phyloP scores from a whole-genome alignment of 2,797 vertebrate species.

The Artibeus lituratus region DNA sequence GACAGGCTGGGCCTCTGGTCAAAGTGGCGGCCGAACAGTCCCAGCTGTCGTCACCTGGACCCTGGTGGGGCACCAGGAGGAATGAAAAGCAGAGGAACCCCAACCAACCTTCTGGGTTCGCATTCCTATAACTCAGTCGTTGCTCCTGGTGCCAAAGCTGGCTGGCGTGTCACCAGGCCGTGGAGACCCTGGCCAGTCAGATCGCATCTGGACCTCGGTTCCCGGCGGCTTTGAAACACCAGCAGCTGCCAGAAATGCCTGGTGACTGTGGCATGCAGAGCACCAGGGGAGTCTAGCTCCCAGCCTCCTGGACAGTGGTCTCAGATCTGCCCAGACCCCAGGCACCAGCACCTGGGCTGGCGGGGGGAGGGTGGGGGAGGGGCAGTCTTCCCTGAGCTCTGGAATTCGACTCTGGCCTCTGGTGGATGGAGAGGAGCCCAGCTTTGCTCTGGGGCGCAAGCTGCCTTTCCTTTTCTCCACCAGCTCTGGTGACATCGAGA shows the following conservation, averaged over 20 bases:
- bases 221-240: constrained; percentile 50
- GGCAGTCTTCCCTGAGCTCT: not conserved
- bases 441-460: not conserved
- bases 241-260: not conserved
- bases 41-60: not conserved
- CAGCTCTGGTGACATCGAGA: not conserved
- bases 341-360: accelerated
- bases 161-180: constrained; percentile 41
- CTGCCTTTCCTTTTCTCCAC: not conserved
- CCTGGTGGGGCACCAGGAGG: not conserved
- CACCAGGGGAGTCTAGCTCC: accelerated
- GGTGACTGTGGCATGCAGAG: accelerated
- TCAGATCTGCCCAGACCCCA: not conserved
- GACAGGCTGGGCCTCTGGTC: not conserved
- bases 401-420: not conserved
- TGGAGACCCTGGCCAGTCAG: constrained; percentile 45
- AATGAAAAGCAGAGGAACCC: not conserved
- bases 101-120: not conserved
- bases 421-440: not conserved
- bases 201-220: constrained; percentile 32
- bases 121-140: not conserved
- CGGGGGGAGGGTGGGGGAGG: accelerated
- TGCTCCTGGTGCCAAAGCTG: constrained; percentile 64
- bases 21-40: not conserved
- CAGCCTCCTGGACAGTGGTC: not conserved